phyloP scores from a whole-genome alignment of 2,888 invertebrate genomes.

The Panzeria rudis region DNA sequence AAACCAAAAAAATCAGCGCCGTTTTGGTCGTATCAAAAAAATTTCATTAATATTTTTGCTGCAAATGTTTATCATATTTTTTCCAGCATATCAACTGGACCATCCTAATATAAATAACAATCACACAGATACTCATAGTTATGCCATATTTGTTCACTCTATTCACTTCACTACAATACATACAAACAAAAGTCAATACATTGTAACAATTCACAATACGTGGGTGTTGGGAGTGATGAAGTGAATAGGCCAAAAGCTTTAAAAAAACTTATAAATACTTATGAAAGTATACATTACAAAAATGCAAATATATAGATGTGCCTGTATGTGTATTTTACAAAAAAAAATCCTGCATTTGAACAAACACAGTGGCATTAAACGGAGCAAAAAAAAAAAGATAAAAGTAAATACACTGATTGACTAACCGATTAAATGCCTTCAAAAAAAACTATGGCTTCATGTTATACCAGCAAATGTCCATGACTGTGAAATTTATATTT shows the following conservation, averaged over 20 bases:
- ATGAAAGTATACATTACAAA: constrained; percentile 4
- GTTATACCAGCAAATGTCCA: constrained; percentile 8
- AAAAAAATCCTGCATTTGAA: constrained; percentile 2
- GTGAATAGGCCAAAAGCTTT: constrained; percentile 56
- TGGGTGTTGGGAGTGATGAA: constrained; percentile 50
- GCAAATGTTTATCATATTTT: no score
- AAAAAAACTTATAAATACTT: constrained; percentile 37
- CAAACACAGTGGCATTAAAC: constrained; percentile 26
- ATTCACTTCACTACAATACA: neutral
- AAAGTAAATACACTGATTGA: constrained; percentile 2
- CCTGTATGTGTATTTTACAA: neutral
- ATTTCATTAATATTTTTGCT: no score
- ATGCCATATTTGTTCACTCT: neutral
- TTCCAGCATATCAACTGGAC: no score
- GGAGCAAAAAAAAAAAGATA: neutral
- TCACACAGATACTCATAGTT: neutral
- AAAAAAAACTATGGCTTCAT: neutral
- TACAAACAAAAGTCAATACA: neutral
- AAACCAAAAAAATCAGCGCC: no score
- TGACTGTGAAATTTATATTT: constrained; percentile 40
- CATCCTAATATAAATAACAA: neutral
- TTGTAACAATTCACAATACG: constrained; percentile 15
- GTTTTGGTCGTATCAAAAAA: no score
- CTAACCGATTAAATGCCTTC: constrained; percentile 3
- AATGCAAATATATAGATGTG: neutral